phyloP scores from a whole-genome alignment of 2,113 vertebrate genomes.

The Prunella himalayana region DNA sequence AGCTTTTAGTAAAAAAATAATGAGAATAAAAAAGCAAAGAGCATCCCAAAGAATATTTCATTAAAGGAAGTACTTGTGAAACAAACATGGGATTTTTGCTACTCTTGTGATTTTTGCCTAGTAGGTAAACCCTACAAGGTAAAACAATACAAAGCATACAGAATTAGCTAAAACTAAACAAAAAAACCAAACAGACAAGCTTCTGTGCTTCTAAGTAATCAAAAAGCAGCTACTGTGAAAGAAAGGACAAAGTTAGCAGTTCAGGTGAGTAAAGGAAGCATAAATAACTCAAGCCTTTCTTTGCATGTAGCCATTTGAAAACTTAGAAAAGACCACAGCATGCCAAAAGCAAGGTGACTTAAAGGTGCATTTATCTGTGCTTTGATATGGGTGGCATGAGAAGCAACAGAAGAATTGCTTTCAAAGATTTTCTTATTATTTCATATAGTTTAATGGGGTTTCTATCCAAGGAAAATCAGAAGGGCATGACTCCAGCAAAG shows the following conservation, averaged over 20 bases:
- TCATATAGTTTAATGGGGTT: not conserved
- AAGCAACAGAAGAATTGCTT: not conserved
- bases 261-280: conserved; percentile 54
- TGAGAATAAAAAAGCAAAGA: not conserved
- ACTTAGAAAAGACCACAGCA: conserved; percentile 26
- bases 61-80: conserved; percentile 73
- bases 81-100: conserved; percentile 92
- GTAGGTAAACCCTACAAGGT: conserved; percentile 92
- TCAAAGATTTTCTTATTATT: not conserved
- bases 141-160: conserved; percentile 92
- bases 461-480: not conserved
- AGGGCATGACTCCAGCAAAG: not conserved
- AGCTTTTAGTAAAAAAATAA: conserved; percentile 54
- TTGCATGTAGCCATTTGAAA: conserved; percentile 61
- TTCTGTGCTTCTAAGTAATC: conserved; percentile 81
- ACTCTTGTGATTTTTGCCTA: conserved; percentile 96
- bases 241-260: conserved; percentile 73
- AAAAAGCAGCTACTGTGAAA: conserved; percentile 71
- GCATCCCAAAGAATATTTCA: conserved; percentile 68
- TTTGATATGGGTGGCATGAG: not conserved
- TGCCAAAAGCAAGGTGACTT: conserved; percentile 55
- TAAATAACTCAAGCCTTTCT: conserved; percentile 56
- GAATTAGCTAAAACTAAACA: conserved; percentile 85
- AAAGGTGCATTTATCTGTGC: conserved; percentile 12
- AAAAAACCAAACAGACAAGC: conserved; percentile 75